phyloP scores from a whole-genome alignment of 2,888 invertebrate genomes.

The Apamea epomidion region DNA sequence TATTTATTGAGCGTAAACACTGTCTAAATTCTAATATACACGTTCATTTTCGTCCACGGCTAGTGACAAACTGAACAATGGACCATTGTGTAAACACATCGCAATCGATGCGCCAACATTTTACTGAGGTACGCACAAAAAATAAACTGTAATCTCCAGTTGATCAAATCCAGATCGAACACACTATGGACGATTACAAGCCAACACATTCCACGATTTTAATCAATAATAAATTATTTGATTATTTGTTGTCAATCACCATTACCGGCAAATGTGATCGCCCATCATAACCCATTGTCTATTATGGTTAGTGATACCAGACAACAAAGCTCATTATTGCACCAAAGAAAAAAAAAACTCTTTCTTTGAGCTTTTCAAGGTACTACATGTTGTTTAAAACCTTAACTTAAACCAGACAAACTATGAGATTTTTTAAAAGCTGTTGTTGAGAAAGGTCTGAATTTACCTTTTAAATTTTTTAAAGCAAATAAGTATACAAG shows the following conservation, averaged over 20 bases:
- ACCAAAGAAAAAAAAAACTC: neutral
- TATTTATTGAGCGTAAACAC: neutral
- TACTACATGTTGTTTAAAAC: neutral
- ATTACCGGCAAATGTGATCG: slow-evolving; percentile 10
- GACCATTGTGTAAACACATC: slow-evolving; percentile 52
- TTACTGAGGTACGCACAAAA: neutral
- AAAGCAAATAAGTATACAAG: no score
- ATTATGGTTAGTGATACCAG: slow-evolving; percentile 10
- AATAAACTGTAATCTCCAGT: neutral
- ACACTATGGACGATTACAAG: neutral
- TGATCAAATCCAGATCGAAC: neutral
- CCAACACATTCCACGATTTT: neutral
- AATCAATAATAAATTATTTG: neutral
- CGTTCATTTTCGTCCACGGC: slow-evolving; percentile 7
- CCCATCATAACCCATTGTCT: slow-evolving; percentile 9
- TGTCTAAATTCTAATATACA: neutral
- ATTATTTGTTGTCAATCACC: neutral
- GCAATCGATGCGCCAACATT: slow-evolving; percentile 6
- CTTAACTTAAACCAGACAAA: neutral
- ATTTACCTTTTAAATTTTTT: neutral
- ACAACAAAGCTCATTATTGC: neutral
- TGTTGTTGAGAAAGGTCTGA: neutral
- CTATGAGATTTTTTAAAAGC: neutral
- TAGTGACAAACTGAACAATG: slow-evolving; percentile 27
- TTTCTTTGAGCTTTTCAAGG: neutral